Percentiles rank a stretch among this genome's conserved stretches.
Conservation (phyloP, 2,888 invertebrate species). For the Chaitophorus viminalis region DNA sequence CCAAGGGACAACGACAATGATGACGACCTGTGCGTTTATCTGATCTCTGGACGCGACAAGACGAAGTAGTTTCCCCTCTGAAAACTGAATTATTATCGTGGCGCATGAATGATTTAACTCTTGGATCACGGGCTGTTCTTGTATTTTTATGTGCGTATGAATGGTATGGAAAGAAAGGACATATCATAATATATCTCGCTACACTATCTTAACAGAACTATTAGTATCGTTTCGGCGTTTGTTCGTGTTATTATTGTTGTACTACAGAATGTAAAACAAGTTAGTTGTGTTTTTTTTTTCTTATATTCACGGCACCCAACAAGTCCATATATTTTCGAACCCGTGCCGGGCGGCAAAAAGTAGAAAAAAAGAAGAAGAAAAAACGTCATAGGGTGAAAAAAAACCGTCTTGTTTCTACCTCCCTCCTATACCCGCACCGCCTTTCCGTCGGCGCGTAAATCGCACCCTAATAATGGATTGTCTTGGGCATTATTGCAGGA, state of each 20-base stretch:
- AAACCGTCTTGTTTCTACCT: slow-evolving; percentile 45
- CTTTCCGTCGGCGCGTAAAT: slow-evolving; percentile 38
- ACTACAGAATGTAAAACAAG: background rate
- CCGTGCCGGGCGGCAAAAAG: background rate
- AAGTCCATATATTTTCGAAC: slow-evolving; percentile 16
- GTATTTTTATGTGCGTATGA: background rate
- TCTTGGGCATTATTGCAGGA: slow-evolving; percentile 54
- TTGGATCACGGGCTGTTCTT: background rate
- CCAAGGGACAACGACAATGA: slow-evolving; percentile 35
- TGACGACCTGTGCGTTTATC: slow-evolving; percentile 57
- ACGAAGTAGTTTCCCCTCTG: slow-evolving; percentile 31
- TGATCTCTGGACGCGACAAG: slow-evolving; percentile 51
- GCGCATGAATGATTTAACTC: slow-evolving; percentile 17
- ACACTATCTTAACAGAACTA: background rate
- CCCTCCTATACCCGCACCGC: background rate
- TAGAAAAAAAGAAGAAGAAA: slow-evolving; percentile 1
- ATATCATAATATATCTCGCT: background rate
- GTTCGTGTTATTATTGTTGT: background rate
- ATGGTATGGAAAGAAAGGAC: background rate
- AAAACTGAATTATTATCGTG: slow-evolving; percentile 35
- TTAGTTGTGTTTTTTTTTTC: background rate
- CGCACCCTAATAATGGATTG: slow-evolving; percentile 62
- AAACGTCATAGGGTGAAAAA: slow-evolving; percentile 40
- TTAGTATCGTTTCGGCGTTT: background rate
- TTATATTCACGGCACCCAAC: background rate